A percentile compares a stretch with the other conserved stretches of the same genome.
Conservation (phyloP, 1,140 invertebrate species). For the Drosophila varians region DNA sequence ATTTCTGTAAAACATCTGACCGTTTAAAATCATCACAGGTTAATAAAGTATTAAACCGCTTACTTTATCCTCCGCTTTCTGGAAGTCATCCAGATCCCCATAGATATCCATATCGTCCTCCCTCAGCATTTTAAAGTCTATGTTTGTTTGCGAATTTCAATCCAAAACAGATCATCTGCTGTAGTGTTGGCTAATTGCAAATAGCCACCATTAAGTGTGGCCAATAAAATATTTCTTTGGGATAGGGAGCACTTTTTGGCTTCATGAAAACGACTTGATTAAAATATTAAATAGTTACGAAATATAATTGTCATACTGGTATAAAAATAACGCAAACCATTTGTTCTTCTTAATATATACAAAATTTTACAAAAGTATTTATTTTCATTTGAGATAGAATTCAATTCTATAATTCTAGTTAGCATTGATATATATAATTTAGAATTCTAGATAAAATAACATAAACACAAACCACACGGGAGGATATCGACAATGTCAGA, state of each 20-base stretch:
- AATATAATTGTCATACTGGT: too few relatives aligned
- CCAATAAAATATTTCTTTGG: not conserved
- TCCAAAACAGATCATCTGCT: not conserved
- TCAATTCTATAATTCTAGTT: not conserved
- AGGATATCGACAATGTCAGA: conserved; percentile 1
- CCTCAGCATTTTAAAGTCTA: conserved; percentile 28
- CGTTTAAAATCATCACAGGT: not conserved
- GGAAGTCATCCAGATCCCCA: conserved; percentile 75
- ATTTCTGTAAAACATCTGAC: conserved; percentile 56
- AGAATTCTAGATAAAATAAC: not conserved
- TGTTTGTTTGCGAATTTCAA: conserved; percentile 1
- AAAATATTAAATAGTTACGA: too few relatives aligned
- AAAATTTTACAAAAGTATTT: too few relatives aligned
- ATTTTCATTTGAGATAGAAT: too few relatives aligned
- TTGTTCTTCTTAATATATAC: too few relatives aligned
- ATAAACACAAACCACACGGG: not conserved
- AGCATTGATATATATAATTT: not conserved
- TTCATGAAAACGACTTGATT: too few relatives aligned
- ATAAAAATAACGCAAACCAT: too few relatives aligned
- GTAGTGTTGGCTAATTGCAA: not conserved
- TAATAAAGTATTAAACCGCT: not conserved
- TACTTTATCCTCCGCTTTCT: conserved; percentile 65
- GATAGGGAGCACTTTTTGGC: not conserved
- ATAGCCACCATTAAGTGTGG: not conserved
- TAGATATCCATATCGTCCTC: conserved; percentile 76